These are phyloP conservation scores for Drosophila pallidifrons DNA, from an alignment of 1,140 invertebrate species.

Conservation along the genomic window DNA sequence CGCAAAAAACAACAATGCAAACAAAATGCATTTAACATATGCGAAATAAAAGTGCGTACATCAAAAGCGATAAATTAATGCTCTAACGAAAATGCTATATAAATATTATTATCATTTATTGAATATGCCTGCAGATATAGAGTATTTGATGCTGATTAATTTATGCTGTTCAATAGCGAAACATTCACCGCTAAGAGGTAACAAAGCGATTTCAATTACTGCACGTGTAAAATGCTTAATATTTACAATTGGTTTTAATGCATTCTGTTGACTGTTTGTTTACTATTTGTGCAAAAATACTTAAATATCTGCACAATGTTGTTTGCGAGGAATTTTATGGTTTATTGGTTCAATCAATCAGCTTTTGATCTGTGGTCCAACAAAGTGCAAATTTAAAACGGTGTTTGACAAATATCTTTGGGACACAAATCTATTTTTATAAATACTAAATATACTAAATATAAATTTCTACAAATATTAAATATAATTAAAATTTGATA, in stretches of 20 bases:
- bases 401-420: no score
- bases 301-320: background rate
- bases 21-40: constrained; percentile 55
- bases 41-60: constrained; percentile 19
- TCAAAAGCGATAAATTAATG: constrained; percentile 10
- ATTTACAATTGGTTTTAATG: constrained; percentile 26
- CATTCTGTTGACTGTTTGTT: constrained; percentile 15
- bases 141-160: constrained; percentile 28
- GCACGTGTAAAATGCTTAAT: constrained; percentile 12
- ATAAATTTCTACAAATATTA: no score
- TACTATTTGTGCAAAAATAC: background rate
- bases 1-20: constrained; percentile 37
- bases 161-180: constrained; percentile 28
- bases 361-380: no score
- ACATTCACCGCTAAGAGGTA: constrained; percentile 10
- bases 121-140: background rate
- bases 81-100: background rate
- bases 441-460: no score
- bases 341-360: background rate
- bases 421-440: no score
- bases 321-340: background rate
- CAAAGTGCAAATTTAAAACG: no score
- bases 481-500: no score
- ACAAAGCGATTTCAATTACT: constrained; percentile 42
- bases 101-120: no score